Conservation (phyloP, 1,140 invertebrate species). For the Teleopsis dalmanni region DNA sequence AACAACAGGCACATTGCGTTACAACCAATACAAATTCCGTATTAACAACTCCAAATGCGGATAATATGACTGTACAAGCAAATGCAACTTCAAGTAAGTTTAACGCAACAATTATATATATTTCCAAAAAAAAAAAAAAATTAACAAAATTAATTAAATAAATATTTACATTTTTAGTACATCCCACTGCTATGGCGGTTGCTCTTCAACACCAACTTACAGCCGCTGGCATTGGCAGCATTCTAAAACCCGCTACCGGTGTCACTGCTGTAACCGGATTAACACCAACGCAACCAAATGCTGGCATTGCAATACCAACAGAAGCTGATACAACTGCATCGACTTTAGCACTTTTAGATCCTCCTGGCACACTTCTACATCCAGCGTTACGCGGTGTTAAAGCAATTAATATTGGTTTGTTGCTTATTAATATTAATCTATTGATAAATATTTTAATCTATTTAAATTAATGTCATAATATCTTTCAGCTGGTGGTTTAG, state of each 20-base stretch:
- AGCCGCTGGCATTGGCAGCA: conserved; percentile 32
- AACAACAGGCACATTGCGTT: conserved; percentile 16
- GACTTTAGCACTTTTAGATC: conserved; percentile 46
- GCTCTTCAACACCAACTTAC: conserved; percentile 40
- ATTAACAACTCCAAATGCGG: conserved; percentile 17
- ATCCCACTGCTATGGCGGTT: conserved; percentile 41
- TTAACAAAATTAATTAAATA: background rate
- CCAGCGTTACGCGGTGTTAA: conserved; percentile 52
- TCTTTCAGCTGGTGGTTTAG: conserved; percentile 46
- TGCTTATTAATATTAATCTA: background rate
- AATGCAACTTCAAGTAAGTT: conserved; percentile 9
- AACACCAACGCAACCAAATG: conserved; percentile 25
- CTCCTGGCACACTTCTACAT: conserved; percentile 43
- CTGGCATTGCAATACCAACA: conserved; percentile 31
- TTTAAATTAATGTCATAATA: background rate
- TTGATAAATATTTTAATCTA: too few relatives aligned
- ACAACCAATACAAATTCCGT: conserved; percentile 14
- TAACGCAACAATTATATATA: too few relatives aligned
- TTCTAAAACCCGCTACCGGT: conserved; percentile 34
- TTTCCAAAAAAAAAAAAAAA: too few relatives aligned
- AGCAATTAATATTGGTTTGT: conserved; percentile 49
- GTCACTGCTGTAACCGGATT: conserved; percentile 18
- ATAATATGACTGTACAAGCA: conserved; percentile 2
- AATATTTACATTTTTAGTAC: conserved; percentile 25
- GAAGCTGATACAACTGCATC: conserved; percentile 28